Evolutionary conservation across 2,888 invertebrate species (phyloP).

Genomic region (Meganola albula): DNA sequence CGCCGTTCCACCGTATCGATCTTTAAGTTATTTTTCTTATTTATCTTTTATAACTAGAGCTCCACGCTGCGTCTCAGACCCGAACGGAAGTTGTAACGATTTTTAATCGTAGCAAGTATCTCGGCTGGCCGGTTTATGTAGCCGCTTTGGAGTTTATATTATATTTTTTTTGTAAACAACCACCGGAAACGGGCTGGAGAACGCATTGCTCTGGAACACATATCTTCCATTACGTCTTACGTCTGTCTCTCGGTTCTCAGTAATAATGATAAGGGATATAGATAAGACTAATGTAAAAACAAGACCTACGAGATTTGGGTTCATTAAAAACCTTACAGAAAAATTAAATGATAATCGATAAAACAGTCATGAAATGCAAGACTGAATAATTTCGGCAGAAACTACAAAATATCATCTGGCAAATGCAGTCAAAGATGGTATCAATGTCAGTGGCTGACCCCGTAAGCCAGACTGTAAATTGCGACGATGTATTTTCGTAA

Average conservation of each 20-base stretch:
- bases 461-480: slow-evolving; percentile 44
- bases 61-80: slow-evolving; percentile 56
- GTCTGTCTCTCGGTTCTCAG: slow-evolving; percentile 58
- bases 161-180: slow-evolving; percentile 68
- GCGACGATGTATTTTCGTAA: slow-evolving; percentile 62
- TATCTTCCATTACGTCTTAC: slow-evolving; percentile 67
- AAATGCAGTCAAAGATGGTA: slow-evolving; percentile 28
- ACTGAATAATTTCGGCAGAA: slow-evolving; percentile 4
- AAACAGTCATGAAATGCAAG: no score
- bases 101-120: slow-evolving; percentile 75
- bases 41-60: slow-evolving; percentile 72
- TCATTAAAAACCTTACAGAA: no score
- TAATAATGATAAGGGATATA: slow-evolving; percentile 57
- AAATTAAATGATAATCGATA: no score
- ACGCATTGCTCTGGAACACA: slow-evolving; percentile 66
- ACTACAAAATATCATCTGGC: slow-evolving; percentile 3
- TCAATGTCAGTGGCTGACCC: slow-evolving; percentile 53
- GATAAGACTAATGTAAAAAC: slow-evolving; percentile 50
- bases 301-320: slow-evolving; percentile 37
- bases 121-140: slow-evolving; percentile 58
- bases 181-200: slow-evolving; percentile 70
- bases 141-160: slow-evolving; percentile 60
- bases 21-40: slow-evolving; percentile 73
- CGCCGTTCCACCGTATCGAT: slow-evolving; percentile 72
- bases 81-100: slow-evolving; percentile 77